Conservation (phyloP, 1,140 invertebrate genomes). For the Anastrepha obliqua region DNA sequence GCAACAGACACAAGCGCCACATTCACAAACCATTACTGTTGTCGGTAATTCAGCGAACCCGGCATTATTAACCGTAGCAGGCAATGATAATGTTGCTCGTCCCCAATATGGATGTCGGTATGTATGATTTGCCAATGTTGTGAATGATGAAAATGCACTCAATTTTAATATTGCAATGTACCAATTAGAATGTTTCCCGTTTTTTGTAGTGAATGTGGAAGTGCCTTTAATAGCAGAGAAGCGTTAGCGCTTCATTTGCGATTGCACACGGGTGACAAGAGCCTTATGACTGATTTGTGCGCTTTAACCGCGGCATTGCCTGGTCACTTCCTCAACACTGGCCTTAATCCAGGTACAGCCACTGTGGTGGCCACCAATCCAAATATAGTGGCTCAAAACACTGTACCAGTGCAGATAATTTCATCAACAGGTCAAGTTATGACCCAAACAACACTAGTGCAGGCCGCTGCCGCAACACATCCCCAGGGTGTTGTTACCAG, state of each 20-base stretch:
- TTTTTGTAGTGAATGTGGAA: conserved; percentile 78
- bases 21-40: conserved; percentile 73
- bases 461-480: conserved; percentile 71
- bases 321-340: conserved; percentile 78
- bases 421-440: conserved; percentile 74
- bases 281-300: conserved; percentile 89
- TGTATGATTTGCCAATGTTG: conserved; percentile 11
- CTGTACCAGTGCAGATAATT: conserved; percentile 74
- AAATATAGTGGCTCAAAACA: conserved; percentile 69
- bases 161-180: background rate
- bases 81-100: conserved; percentile 66
- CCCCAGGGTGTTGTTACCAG: conserved; percentile 70
- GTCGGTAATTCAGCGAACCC: conserved; percentile 72
- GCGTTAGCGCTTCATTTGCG: conserved; percentile 86
- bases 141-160: background rate
- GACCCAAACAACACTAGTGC: conserved; percentile 72
- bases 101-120: conserved; percentile 75
- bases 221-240: conserved; percentile 82
- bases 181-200: background rate
- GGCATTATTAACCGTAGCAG: conserved; percentile 68
- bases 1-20: conserved; percentile 71
- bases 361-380: conserved; percentile 71
- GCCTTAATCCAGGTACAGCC: conserved; percentile 74
- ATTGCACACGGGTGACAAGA: conserved; percentile 88
- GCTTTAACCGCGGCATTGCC: conserved; percentile 85